phyloP scores from a whole-genome alignment of 2,797 vertebrate genomes.

The Manis javanica region DNA sequence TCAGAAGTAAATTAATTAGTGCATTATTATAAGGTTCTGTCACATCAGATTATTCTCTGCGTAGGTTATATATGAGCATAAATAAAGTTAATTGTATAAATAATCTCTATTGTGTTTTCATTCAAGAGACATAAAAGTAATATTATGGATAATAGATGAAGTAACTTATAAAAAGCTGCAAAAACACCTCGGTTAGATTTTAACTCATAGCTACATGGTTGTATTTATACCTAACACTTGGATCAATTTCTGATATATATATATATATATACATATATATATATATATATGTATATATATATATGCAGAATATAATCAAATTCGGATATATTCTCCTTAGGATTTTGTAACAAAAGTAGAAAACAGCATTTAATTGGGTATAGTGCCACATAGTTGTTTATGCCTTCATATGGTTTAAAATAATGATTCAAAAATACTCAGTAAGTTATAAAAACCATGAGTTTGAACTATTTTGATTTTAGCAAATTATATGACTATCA shows the following conservation, averaged over 20 bases:
- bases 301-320: no score
- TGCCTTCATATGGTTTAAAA: constrained; percentile 20
- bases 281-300: no score
- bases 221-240: background rate
- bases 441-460: background rate
- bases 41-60: background rate
- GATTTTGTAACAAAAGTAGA: constrained; percentile 37
- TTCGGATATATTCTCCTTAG: background rate
- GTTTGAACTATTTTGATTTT: background rate
- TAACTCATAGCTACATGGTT: background rate
- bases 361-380: constrained; percentile 24
- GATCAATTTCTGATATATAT: background rate
- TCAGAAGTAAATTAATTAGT: background rate
- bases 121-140: background rate
- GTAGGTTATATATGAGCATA: background rate
- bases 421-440: background rate
- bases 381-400: background rate
- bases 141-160: background rate
- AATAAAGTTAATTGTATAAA: constrained; percentile 29
- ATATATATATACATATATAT: no score
- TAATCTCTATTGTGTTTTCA: constrained; percentile 33
- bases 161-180: background rate
- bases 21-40: background rate
- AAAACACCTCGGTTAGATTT: background rate
- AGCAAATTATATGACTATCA: background rate